Evolutionary conservation across 2,113 vertebrate genomes (phyloP).

Genomic region (Peromyscus maniculatus): DNA sequence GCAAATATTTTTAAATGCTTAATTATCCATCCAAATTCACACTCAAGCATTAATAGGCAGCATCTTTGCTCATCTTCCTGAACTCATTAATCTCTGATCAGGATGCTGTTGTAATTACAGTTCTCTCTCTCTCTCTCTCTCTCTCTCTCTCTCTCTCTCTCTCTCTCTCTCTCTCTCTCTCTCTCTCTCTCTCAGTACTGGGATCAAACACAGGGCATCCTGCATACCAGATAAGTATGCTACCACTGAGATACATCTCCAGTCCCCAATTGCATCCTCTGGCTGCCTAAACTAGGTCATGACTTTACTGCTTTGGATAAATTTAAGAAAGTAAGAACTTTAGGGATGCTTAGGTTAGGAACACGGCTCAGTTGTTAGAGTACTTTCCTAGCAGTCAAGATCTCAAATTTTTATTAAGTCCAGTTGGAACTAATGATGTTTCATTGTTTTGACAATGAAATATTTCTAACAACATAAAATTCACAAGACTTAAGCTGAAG

Average conservation of each 20-base stretch:
- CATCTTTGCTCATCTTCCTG: not conserved
- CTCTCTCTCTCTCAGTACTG: not conserved
- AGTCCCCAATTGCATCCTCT: not conserved
- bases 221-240: not conserved
- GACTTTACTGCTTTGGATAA: not conserved
- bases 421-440: conserved; percentile 39
- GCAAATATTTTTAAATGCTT: conserved; percentile 27
- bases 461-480: not conserved
- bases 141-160: not conserved
- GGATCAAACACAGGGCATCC: not conserved
- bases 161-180: no score
- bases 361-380: not conserved
- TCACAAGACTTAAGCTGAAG: conserved; percentile 27
- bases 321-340: not conserved
- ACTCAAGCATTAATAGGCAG: not conserved
- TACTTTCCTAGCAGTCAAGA: not conserved
- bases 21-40: conserved; percentile 39
- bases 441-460: not conserved
- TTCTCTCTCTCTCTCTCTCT: not conserved
- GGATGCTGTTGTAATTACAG: not conserved
- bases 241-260: not conserved
- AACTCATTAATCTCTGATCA: not conserved
- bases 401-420: not conserved
- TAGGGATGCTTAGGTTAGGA: not conserved
- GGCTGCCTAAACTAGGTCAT: not conserved